phyloP scores from a whole-genome alignment of 2,888 invertebrate species.

The Brenthis ino region DNA sequence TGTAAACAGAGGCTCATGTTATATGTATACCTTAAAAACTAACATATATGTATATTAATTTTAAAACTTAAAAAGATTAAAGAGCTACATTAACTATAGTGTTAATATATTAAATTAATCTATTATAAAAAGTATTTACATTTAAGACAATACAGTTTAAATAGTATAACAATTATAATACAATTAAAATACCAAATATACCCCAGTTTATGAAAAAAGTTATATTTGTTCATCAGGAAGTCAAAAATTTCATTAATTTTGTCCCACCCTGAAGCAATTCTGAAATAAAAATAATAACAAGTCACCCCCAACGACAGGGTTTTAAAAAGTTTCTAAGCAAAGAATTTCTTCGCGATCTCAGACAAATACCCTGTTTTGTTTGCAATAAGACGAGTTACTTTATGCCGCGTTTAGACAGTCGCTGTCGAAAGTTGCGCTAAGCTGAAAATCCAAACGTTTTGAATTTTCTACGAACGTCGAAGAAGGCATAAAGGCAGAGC shows the following conservation, averaged over 20 bases:
- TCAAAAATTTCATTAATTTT: constrained; percentile 26
- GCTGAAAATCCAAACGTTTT: constrained; percentile 18
- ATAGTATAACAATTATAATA: neutral
- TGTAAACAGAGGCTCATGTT: too few species aligned
- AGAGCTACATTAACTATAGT: too few species aligned
- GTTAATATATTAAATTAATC: too few species aligned
- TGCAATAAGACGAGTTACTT: constrained; percentile 33
- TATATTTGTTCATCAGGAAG: constrained; percentile 12
- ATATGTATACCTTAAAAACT: too few species aligned
- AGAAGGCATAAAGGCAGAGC: neutral
- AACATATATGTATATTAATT: too few species aligned
- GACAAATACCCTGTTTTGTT: constrained; percentile 32
- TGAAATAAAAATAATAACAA: constrained; percentile 30
- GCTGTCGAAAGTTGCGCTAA: constrained; percentile 46
- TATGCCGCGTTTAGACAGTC: constrained; percentile 41
- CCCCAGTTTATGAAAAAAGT: constrained; percentile 4
- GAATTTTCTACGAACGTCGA: neutral
- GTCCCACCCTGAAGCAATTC: constrained; percentile 24
- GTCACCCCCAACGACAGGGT: constrained; percentile 30
- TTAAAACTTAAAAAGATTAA: too few species aligned
- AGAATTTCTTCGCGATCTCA: constrained; percentile 31
- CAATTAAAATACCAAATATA: neutral
- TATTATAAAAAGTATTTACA: too few species aligned
- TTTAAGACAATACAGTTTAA: too few species aligned
- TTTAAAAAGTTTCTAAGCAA: constrained; percentile 39